Evolutionary conservation across 2,113 vertebrate species (phyloP), one percentile per base, ranked within the genome.

Genomic region (Pollachius pollachius): DNA sequence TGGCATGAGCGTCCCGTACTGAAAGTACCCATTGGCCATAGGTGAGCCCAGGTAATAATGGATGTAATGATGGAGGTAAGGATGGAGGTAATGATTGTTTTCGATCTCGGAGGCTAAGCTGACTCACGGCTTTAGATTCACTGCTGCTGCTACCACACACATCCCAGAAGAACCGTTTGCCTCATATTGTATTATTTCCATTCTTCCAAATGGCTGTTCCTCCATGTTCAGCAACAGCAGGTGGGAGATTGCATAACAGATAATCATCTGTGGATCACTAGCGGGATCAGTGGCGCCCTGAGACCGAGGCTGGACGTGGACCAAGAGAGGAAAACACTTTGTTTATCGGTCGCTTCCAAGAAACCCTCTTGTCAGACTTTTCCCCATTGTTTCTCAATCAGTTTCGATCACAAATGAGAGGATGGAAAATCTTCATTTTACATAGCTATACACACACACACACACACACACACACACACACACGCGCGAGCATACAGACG

Each of bases 171-270:
- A 48, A 48, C 41, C 6, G 9, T 48, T 48, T 9, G 6, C 11
- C 9, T 48, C 12, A 48, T 48, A 48, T 48, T 48, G 2, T 13
- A 11, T 48, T 13, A 11, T 13, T 13, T 13, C 4, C 41, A 3
- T 48, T 48, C 41, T 48, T 48, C 41, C 41, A 48, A 48, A 48
- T 48, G 41, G 41, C 41, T 48, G 41, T 48, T 48, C 41, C 37
- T 23, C 41, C 41, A 48, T 23, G 41, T 48, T 48, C 41, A 48
- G 41, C 6, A 48, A 48, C 41, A 74, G 85, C 86, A 72, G 74
- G 81, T 74, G 84, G 82, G 71, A 71, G 68, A 81, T 88, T 83
- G 87, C 73, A 66, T 73, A 85, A 62, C 67, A 74, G 73, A 82
- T 73, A 69, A 67, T 75, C 68, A 57, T 52, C 57, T 41, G 8